Evolutionary conservation across 2,888 invertebrate genomes (phyloP), one percentile per base, ranked within the genome.

Genomic region (Cerastis leucographa): DNA sequence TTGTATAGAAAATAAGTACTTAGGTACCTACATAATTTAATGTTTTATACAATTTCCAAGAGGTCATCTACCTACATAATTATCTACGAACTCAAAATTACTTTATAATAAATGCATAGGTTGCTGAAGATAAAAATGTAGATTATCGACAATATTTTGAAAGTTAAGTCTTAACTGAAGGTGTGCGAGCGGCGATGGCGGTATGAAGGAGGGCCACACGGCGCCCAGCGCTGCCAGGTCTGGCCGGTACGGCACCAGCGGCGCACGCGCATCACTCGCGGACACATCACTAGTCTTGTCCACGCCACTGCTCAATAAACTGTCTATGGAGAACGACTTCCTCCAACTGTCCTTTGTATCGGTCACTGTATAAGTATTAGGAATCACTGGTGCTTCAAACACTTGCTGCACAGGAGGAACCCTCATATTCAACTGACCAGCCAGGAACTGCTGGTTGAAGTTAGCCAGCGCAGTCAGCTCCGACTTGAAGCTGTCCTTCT

Each of bases 321-420:
- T 98, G 93, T 98, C 98, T 88, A 98, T 99, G 46, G 98, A 98
- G 91, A 99, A 99, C 1, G 98, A 97, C 83, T 98, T 97, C 89
- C 98, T 98, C 51, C 97, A 97, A 80, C 97, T 92, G 66, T 89
- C 89, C 78, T 87, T 84, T 17, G 83, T 76, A 75, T 83, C 81
- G 81, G 75, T 74, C 78, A 81, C 73, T 76, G 70, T 84, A 75
- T 72, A 83, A 40, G 74, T 56, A 74, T 85, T 88, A 62, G 84
- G 73, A 19, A 74, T 81, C 42, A 81, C 89, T 79, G 86, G 91
- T 75, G 78, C 87, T 77, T 88, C 93, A 78, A 88, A 91, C 87
- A 81, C 80, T 61, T 87, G 84, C 44, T 87, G 84, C 70, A 88
- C n/a, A 83, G 92, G 90, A 70, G 92, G 90, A 67, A 90, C 91